Evolutionary conservation across 2,113 vertebrate genomes (phyloP).

Genomic region (Daubentonia madagascariensis): DNA sequence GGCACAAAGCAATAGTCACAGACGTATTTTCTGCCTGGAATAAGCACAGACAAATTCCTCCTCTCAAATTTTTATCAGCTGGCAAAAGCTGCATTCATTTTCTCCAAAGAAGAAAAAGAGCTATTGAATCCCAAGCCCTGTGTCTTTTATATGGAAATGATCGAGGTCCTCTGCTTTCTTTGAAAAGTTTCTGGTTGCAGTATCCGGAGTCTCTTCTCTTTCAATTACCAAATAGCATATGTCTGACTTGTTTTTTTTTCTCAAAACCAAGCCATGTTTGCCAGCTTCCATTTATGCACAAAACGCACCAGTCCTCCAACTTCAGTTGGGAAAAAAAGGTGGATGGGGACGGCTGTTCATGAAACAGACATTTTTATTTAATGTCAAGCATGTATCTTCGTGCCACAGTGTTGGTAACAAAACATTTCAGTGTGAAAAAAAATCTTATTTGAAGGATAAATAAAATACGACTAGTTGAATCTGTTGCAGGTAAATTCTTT

Average conservation of each 20-base stretch:
- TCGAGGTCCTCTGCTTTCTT: neutral
- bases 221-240: neutral
- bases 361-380: slow-evolving; percentile 9
- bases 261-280: neutral
- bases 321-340: neutral
- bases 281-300: neutral
- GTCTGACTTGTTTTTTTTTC: neutral
- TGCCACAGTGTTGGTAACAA: neutral
- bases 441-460: neutral
- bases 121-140: neutral
- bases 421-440: neutral
- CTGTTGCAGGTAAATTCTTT: neutral
- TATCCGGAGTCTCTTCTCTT: neutral
- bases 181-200: slow-evolving; percentile 10
- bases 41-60: neutral
- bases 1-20: neutral
- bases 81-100: neutral
- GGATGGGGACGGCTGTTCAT: neutral
- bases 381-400: neutral
- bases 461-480: neutral
- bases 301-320: neutral
- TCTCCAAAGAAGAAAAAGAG: neutral
- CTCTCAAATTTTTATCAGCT: neutral
- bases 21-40: neutral
- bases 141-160: slow-evolving; percentile 52